Percentiles rank a stretch among this genome's conserved stretches.
Conservation (phyloP, 2,888 invertebrate genomes). For the Spatulosminthurus flaviceps region DNA sequence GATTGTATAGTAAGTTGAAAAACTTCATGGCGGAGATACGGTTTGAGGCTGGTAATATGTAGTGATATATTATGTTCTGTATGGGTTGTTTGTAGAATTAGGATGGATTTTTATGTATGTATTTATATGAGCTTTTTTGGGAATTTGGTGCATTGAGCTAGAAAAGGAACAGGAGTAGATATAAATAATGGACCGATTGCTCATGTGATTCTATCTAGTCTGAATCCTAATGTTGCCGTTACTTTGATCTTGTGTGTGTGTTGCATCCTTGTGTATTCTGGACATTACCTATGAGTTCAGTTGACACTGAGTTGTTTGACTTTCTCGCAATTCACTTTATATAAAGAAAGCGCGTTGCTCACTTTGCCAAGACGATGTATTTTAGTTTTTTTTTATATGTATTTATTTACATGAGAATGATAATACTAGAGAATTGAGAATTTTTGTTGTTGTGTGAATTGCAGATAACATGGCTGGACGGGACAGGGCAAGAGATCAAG, state of each 20-base stretch:
- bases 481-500: constrained; percentile 82
- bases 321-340: too few relatives aligned
- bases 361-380: too few relatives aligned
- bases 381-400: too few relatives aligned
- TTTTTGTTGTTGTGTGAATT: constrained; percentile 56
- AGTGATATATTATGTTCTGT: background rate
- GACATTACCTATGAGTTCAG: background rate
- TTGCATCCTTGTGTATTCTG: background rate
- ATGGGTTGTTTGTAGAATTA: background rate
- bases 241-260: background rate
- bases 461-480: constrained; percentile 92
- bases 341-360: background rate
- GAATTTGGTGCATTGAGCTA: background rate
- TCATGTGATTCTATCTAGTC: constrained; percentile 12
- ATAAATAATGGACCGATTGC: constrained; percentile 13
- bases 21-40: too few relatives aligned
- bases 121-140: too few relatives aligned
- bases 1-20: too few relatives aligned
- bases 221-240: constrained; percentile 12
- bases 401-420: too few relatives aligned
- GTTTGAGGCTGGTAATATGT: background rate
- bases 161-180: background rate
- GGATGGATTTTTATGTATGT: background rate
- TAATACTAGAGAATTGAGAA: too few relatives aligned
- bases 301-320: background rate